Evolutionary conservation across 2,888 invertebrate species (phyloP), one percentile per base, ranked within the genome.

Genomic region (Drosophila mulleri): DNA sequence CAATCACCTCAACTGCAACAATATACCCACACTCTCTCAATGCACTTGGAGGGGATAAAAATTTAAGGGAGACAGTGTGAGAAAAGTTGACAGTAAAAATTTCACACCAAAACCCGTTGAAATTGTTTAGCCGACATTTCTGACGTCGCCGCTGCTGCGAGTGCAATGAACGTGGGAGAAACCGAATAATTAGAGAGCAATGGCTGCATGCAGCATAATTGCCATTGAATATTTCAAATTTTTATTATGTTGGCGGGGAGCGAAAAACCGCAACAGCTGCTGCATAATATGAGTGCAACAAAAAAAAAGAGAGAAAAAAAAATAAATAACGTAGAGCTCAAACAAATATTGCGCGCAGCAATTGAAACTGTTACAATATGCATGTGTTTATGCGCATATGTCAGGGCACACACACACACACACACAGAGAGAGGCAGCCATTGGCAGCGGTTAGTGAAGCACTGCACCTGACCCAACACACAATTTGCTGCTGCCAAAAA

Each of bases 301-400:
- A 53, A 50, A 39, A 29, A 8, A 9, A 2, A 29, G 2, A 26
- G 26, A 26, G 26, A n/a, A 1, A 50, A 32, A 50, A 18, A 48
- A 47, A 47, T 26, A 26, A 48, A 50, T 50, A 18, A 32, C 18
- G 32, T 11, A n/a, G 37, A 61, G 48, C 61, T 52, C 41, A 63
- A 63, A 39, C 41, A 53, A 57, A 57, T 52, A 35, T 14, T 23
- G 56, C 18, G 44, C 39, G 32, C 48, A 18, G 32, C 52, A 61
- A 61, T 73, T 75, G 53, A 20, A 76, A 23, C 64, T 62, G 37
- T 67, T 76, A 35, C 81, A 78, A 76, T 57, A 71, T 78, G 71
- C 72, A 76, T 76, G 71, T 64, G 67, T 41, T 71, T 80, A 62
- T 80, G 77, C 71, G 72, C 64, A 78, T 80, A 78, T 78, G 76